A percentile compares a stretch with the other conserved stretches of the same genome.
phyloP scores from a whole-genome alignment of 2,113 vertebrate genomes.

The Syngnathus scovelli region DNA sequence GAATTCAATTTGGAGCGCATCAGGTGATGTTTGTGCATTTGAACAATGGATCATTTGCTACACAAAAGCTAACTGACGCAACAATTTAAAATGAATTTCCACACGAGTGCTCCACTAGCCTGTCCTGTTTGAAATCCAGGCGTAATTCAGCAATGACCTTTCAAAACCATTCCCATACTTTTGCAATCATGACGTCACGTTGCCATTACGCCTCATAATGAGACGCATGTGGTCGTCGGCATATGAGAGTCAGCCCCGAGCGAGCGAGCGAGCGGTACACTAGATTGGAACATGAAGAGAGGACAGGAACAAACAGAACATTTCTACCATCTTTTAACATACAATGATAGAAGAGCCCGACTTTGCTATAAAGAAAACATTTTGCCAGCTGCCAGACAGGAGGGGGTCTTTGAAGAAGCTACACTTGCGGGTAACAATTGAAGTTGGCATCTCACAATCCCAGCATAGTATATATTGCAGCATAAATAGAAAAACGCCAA shows the following conservation, averaged over 20 bases:
- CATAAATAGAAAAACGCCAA: too few relatives aligned
- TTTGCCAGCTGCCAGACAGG: not conserved
- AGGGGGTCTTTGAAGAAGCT: not conserved
- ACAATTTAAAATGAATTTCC: not conserved
- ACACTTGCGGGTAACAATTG: not conserved
- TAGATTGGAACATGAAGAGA: not conserved
- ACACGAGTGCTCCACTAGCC: not conserved
- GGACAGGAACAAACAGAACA: not conserved
- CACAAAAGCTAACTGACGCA: not conserved
- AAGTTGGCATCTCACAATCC: too few relatives aligned
- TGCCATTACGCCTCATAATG: not conserved
- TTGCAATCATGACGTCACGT: not conserved
- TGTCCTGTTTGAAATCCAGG: not conserved
- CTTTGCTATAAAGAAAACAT: not conserved
- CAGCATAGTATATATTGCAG: too few relatives aligned
- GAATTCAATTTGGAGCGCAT: not conserved
- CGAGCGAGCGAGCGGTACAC: not conserved
- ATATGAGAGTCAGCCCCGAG: not conserved
- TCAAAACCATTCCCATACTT: not conserved
- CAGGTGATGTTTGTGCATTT: conserved; percentile 2
- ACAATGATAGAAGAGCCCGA: not conserved
- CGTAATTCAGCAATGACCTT: not conserved
- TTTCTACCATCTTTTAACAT: not conserved
- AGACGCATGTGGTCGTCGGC: not conserved
- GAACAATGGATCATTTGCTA: not conserved